These are phyloP conservation scores for Atta texana DNA, from an alignment of 1,140 invertebrate species.

Conservation along the genomic window DNA sequence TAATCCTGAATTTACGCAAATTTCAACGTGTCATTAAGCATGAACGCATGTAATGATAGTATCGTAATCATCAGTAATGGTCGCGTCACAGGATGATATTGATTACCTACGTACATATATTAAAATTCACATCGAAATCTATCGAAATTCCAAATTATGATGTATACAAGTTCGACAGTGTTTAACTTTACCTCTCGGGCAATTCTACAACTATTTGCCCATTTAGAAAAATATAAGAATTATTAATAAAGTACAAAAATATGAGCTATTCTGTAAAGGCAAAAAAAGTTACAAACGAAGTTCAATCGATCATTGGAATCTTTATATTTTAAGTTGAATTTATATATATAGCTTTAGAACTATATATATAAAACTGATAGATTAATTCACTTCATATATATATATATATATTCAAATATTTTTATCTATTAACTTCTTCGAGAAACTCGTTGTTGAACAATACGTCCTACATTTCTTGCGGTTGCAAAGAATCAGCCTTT, in stretches of 20 bases:
- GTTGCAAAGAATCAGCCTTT: neutral
- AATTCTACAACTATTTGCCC: neutral
- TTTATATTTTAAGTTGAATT: conserved; percentile 13
- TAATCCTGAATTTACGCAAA: conserved; percentile 29
- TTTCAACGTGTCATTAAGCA: neutral
- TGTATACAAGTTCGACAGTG: neutral
- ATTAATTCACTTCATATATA: no score
- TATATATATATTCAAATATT: neutral
- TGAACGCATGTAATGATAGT: neutral
- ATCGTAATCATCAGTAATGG: conserved; percentile 11
- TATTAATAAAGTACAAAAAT: neutral
- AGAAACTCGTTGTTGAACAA: conserved; percentile 8
- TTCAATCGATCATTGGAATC: neutral
- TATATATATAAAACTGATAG: no score
- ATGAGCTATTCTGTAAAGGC: neutral
- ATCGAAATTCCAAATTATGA: conserved; percentile 9
- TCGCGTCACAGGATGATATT: neutral
- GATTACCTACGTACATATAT: neutral
- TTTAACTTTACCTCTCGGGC: neutral
- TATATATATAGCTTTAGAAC: no score
- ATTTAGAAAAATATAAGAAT: neutral
- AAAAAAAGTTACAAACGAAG: neutral
- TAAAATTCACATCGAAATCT: conserved; percentile 6
- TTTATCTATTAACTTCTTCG: neutral
- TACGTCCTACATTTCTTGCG: neutral